Percentiles rank a stretch among this genome's conserved stretches.
phyloP scores from a whole-genome alignment of 2,797 vertebrate genomes.

The Falco cherrug region DNA sequence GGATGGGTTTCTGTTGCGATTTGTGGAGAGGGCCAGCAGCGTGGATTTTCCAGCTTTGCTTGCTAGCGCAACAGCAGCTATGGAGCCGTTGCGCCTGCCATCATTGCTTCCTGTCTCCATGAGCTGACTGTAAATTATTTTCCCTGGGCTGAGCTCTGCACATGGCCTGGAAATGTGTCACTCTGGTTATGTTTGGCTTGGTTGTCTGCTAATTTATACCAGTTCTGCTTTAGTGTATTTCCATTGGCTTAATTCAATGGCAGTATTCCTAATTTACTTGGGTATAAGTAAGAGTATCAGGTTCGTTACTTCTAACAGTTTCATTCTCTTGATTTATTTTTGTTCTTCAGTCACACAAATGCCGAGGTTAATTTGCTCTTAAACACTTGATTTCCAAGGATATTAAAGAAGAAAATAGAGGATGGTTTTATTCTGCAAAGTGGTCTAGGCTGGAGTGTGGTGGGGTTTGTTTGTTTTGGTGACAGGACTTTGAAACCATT shows the following conservation, averaged over 20 bases:
- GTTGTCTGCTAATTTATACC: constrained; percentile 29
- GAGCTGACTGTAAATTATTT: constrained; percentile 56
- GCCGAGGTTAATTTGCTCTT: constrained; percentile 37
- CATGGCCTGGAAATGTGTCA: constrained; percentile 33
- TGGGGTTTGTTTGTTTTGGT: background rate
- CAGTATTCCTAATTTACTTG: constrained; percentile 39
- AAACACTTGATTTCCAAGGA: constrained; percentile 24
- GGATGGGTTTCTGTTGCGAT: constrained; percentile 7
- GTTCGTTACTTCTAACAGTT: constrained; percentile 38
- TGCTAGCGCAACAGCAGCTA: background rate
- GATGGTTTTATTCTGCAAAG: background rate
- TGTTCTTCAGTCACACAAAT: constrained; percentile 15
- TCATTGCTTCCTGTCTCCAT: constrained; percentile 45
- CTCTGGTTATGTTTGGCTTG: constrained; percentile 31
- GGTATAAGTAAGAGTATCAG: background rate
- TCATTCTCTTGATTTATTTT: constrained; percentile 45
- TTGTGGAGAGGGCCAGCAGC: background rate
- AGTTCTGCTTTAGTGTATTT: constrained; percentile 24
- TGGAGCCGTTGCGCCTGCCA: constrained; percentile 11
- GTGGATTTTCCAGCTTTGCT: constrained; percentile 24
- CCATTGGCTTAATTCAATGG: constrained; percentile 30
- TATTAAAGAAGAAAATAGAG: background rate
- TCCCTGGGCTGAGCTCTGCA: constrained; percentile 33
- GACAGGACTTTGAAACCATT: background rate
- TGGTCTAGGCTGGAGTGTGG: background rate